phyloP scores from a whole-genome alignment of 2,113 vertebrate species.

The Toxostoma redivivum region DNA sequence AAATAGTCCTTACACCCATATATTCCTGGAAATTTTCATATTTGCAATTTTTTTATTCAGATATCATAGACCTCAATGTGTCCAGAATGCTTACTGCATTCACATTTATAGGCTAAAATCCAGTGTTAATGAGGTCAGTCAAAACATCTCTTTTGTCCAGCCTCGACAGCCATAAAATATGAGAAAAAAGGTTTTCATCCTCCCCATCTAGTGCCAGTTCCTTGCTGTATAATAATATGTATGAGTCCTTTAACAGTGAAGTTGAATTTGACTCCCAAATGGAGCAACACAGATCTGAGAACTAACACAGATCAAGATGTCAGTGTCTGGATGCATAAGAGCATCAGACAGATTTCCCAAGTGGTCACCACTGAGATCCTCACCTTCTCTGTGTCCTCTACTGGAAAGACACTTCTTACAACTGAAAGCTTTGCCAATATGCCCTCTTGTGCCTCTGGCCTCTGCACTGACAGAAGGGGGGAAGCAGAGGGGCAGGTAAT shows the following conservation, averaged over 20 bases:
- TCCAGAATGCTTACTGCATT: background rate
- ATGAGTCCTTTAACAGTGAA: background rate
- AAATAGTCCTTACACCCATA: background rate
- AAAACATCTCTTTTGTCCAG: background rate
- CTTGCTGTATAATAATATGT: background rate
- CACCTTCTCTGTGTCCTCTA: background rate
- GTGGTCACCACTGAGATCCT: rapidly evolving
- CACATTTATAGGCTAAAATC: background rate
- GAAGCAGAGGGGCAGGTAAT: background rate
- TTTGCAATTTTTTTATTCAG: background rate
- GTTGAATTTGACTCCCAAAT: background rate
- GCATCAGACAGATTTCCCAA: background rate
- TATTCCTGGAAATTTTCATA: background rate
- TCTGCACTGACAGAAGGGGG: background rate
- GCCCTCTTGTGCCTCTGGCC: background rate
- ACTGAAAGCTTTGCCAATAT: background rate
- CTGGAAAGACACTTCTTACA: background rate
- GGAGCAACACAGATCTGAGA: background rate
- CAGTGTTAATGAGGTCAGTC: background rate
- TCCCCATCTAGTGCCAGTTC: background rate
- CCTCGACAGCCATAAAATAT: background rate
- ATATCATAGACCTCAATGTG: background rate
- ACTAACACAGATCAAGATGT: background rate
- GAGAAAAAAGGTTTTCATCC: background rate
- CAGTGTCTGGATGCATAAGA: background rate